phyloP scores from a whole-genome alignment of 1,140 invertebrate species.

The Goniozus legneri region DNA sequence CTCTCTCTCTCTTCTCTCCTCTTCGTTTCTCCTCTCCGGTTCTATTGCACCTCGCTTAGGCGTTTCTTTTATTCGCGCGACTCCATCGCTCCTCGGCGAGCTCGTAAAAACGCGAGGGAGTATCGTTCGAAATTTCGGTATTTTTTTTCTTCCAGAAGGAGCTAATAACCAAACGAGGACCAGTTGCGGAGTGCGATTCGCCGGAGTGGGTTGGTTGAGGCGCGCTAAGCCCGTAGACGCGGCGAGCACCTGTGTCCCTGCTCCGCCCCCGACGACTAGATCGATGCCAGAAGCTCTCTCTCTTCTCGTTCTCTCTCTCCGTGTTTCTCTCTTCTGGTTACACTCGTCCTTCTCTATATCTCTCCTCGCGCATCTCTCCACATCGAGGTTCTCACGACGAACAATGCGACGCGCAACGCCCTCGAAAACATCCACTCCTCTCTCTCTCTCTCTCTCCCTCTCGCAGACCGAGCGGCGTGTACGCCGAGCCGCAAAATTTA shows the following conservation, averaged over 20 bases:
- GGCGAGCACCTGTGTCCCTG: constrained; percentile 45
- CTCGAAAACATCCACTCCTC: constrained; percentile 43
- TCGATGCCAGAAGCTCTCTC: constrained; percentile 34
- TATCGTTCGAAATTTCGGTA: no score
- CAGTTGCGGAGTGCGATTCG: constrained; percentile 27
- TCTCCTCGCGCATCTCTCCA: constrained; percentile 31
- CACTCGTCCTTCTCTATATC: constrained; percentile 21
- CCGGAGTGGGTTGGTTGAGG: constrained; percentile 34
- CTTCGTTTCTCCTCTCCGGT: constrained; percentile 35
- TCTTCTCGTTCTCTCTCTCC: constrained; percentile 19
- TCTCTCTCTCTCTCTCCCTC: no score
- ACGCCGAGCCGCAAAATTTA: constrained; percentile 30
- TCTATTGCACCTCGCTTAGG: no score
- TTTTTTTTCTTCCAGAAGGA: no score
- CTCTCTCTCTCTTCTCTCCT: constrained; percentile 41
- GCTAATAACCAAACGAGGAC: constrained; percentile 6
- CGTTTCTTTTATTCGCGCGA: constrained; percentile 27
- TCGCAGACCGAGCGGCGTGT: constrained; percentile 25
- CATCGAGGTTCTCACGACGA: constrained; percentile 37
- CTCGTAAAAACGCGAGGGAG: constrained; percentile 40
- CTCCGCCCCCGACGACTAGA: constrained; percentile 36
- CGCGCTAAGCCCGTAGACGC: constrained; percentile 41
- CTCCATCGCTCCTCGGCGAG: constrained; percentile 23
- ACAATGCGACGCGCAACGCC: constrained; percentile 39
- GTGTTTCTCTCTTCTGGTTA: constrained; percentile 16